Evolutionary conservation across 2,113 vertebrate species (phyloP).

Genomic region (Myanophis thanlyinensis): DNA sequence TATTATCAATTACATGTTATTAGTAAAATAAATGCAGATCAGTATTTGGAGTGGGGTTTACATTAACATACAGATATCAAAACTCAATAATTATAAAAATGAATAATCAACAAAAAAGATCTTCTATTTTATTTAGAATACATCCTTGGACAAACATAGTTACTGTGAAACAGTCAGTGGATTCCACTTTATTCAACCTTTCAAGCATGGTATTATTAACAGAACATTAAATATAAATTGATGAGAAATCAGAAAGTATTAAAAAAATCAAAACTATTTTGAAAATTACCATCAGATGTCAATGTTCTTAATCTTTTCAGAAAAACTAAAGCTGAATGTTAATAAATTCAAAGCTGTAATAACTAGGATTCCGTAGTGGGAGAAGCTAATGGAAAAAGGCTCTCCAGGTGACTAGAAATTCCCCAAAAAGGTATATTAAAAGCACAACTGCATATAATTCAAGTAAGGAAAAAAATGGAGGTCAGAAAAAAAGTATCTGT

Average conservation of each 20-base stretch:
- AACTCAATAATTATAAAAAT: not conserved
- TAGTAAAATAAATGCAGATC: not conserved
- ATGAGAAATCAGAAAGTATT: not conserved
- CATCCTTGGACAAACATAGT: not conserved
- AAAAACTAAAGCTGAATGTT: not conserved
- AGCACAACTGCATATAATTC: not conserved
- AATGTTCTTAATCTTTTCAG: not conserved
- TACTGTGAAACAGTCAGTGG: not conserved
- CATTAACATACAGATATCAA: not conserved
- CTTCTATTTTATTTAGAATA: not conserved
- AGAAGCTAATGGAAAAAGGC: not conserved
- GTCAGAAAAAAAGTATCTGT: not conserved
- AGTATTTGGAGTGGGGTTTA: not conserved
- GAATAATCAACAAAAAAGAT: not conserved
- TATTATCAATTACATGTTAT: constrained; percentile 37
- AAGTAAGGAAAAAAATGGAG: not conserved
- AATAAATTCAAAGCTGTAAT: not conserved
- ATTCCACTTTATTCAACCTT: not conserved
- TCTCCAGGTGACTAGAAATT: not conserved
- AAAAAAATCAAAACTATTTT: not conserved
- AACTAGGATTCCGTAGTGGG: not conserved
- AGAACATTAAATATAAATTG: not conserved
- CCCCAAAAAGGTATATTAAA: not conserved
- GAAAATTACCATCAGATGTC: not conserved
- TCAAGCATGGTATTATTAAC: not conserved